A percentile compares a stretch with the other conserved stretches of the same genome.
phyloP scores from a whole-genome alignment of 2,888 invertebrate genomes.

The Dascillus cervinus region DNA sequence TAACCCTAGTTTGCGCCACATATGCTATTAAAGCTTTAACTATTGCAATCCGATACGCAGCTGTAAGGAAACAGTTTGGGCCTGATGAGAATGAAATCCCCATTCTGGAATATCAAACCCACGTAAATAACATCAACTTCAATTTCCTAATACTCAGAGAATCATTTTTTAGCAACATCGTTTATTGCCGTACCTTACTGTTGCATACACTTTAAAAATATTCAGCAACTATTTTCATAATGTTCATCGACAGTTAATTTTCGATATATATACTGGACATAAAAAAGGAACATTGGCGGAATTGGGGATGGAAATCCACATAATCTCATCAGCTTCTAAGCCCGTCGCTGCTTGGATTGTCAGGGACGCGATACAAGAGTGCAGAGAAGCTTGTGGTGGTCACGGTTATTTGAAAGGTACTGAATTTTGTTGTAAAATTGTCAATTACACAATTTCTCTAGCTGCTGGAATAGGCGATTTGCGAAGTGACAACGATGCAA shows the following conservation, averaged over 20 bases:
- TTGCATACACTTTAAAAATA: slow-evolving; percentile 51
- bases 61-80: slow-evolving; percentile 81
- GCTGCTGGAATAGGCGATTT: slow-evolving; percentile 67
- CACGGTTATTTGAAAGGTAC: slow-evolving; percentile 80
- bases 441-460: slow-evolving; percentile 40
- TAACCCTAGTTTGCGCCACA: slow-evolving; percentile 51
- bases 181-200: slow-evolving; percentile 60
- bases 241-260: slow-evolving; percentile 14
- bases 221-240: slow-evolving; percentile 51
- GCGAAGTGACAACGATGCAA: slow-evolving; percentile 76
- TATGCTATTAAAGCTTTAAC: slow-evolving; percentile 66
- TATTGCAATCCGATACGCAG: slow-evolving; percentile 82
- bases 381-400: slow-evolving; percentile 90
- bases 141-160: slow-evolving; percentile 43
- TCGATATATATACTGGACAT: slow-evolving; percentile 15
- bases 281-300: slow-evolving; percentile 23
- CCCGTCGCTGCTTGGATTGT: slow-evolving; percentile 79
- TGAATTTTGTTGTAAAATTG: slow-evolving; percentile 44
- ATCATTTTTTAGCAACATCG: slow-evolving; percentile 67
- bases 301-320: slow-evolving; percentile 58
- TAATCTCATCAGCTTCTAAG: slow-evolving; percentile 66
- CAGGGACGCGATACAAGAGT: slow-evolving; percentile 84
- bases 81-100: slow-evolving; percentile 67
- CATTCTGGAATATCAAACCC: slow-evolving; percentile 85
- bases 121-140: no score